Conservation (phyloP, 2,797 vertebrate species). For the Monodelphis domestica region DNA sequence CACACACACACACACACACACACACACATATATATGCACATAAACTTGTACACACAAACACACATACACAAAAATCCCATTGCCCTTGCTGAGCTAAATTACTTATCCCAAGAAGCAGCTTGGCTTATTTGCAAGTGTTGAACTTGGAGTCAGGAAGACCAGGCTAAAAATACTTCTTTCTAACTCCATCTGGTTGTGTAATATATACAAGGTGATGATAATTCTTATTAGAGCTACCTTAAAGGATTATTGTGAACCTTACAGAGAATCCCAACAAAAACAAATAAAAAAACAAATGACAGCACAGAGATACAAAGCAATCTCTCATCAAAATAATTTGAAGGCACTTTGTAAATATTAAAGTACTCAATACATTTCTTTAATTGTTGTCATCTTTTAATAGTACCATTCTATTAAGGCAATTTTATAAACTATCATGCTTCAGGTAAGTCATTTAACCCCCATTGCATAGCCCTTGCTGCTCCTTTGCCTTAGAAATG, state of each 20-base stretch:
- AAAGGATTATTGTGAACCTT: background rate
- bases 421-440: background rate
- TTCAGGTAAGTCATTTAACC: too few relatives aligned
- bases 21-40: too few relatives aligned
- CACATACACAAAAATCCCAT: background rate
- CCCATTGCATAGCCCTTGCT: too few relatives aligned
- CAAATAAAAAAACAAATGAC: background rate
- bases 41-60: background rate
- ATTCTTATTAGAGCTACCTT: background rate
- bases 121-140: background rate
- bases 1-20: background rate
- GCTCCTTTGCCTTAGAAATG: too few relatives aligned
- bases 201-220: background rate
- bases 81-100: too few relatives aligned
- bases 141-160: background rate
- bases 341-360: background rate
- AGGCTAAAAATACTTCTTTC: background rate
- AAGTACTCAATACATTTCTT: background rate
- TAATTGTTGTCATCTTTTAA: background rate
- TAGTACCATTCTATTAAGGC: background rate
- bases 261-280: background rate
- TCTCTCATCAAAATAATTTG: background rate
- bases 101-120: background rate
- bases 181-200: background rate
- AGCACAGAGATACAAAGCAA: background rate